These are phyloP conservation scores for Ormyrus pomaceus DNA, from an alignment of 2,888 invertebrate species.

Conservation along the genomic window DNA sequence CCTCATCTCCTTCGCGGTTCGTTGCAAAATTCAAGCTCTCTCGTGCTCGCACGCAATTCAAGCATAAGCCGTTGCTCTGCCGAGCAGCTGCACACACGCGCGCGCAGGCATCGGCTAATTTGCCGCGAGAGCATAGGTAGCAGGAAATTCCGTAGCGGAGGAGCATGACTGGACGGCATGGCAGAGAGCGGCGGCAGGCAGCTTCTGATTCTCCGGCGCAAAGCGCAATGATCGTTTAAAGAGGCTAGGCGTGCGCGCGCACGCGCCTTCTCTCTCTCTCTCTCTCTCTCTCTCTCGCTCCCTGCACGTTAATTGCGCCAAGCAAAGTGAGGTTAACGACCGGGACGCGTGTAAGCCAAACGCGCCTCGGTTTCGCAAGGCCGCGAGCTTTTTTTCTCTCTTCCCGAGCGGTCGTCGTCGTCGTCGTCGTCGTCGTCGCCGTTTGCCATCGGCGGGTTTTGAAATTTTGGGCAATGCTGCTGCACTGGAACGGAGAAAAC, in stretches of 20 bases:
- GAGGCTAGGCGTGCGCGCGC: constrained; percentile 41
- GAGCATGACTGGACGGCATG: constrained; percentile 24
- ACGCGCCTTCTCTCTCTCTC: constrained; percentile 6
- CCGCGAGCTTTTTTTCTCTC: not conserved
- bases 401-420: not conserved
- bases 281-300: constrained; percentile 55
- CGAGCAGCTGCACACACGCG: no score
- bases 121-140: constrained; percentile 30
- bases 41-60: constrained; percentile 7
- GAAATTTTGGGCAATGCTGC: no score
- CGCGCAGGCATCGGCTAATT: not conserved
- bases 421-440: no score
- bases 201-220: constrained; percentile 50
- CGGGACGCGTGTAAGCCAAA: constrained; percentile 48
- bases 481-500: not conserved
- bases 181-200: constrained; percentile 43
- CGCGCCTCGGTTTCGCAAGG: constrained; percentile 17
- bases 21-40: constrained; percentile 9
- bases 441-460: no score
- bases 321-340: constrained; percentile 65
- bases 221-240: constrained; percentile 64
- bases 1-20: not conserved
- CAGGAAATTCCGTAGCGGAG: constrained; percentile 64
- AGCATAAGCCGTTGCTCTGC: no score
- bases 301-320: constrained; percentile 65